Base-by-base conservation (phyloP, 2,797 vertebrate species). In the Propithecus perrieri region DNA sequence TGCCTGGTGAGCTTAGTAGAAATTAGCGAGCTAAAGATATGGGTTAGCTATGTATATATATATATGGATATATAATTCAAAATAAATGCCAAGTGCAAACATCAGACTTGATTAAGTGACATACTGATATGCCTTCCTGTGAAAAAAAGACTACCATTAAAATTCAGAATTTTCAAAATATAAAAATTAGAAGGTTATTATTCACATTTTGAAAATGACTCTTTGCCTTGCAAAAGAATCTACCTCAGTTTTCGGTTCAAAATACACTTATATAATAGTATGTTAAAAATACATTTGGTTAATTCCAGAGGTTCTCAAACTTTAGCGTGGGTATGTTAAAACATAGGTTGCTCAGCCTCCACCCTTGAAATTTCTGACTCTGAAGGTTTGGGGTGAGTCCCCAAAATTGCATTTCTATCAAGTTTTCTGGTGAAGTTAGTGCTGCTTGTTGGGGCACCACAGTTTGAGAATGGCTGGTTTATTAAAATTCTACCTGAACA, bases 91-190 rank as follows among this genome's bases (percentile, higher is more conserved):
- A 75, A 53, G 8, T 81, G 41, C 65, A 33, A 79, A 65, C 55
- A 88, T 78, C 20, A n/a, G 43, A 41, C 76, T 72, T 50, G 93
- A 69, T 69, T 28, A 83, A 15, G 17, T 76, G 53, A 91, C 89
- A 59, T 87, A 11, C 9, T 50, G 72, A 35, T 85, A 24, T 46
- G 15, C 5, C 41, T 93, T 26, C 26, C 67, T 63, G 53, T 59
- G 50, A 33, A 48, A 89, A 83, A 79, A 92, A 81, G 1, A 18
- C 38, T 55, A 46, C 0, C 20, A 72, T 83, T 90, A 74, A 95
- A 90, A 72, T 89, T 93, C 38, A 95, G 41, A 90, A 59, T 78
- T 87, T 96, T 41, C 41, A 57, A 89, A 90, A 59, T 78, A 38
- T 9, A 92, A 79, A 94, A 88, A 26, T 59, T 80, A 84, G 22